These are phyloP conservation scores for Eurosta solidaginis DNA, from an alignment of 1,140 invertebrate species.

Conservation along the genomic window DNA sequence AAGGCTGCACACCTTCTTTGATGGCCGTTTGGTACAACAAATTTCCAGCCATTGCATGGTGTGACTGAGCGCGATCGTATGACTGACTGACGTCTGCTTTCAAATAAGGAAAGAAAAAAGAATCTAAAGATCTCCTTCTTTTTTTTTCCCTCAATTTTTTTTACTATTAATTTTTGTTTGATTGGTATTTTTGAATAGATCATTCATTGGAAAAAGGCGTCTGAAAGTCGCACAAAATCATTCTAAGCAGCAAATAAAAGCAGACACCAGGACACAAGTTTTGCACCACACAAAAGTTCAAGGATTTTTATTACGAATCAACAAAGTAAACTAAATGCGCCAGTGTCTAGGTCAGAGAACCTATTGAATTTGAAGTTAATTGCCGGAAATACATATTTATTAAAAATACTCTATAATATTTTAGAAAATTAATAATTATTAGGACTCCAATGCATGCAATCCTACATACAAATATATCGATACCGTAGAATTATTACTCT, in stretches of 20 bases:
- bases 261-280: neutral
- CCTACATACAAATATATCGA: too few relatives aligned
- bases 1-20: slow-evolving; percentile 5
- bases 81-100: neutral
- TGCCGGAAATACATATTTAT: slow-evolving; percentile 27
- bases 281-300: neutral
- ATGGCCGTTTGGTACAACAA: too few relatives aligned
- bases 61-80: neutral
- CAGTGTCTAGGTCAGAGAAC: neutral
- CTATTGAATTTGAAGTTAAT: neutral
- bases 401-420: slow-evolving; percentile 14
- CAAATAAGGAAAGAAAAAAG: neutral
- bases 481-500: neutral
- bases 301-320: neutral
- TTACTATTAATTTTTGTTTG: slow-evolving; percentile 11
- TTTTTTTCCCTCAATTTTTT: neutral
- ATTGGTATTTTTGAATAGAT: slow-evolving; percentile 53
- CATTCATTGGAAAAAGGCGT: slow-evolving; percentile 34
- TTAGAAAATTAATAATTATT: neutral
- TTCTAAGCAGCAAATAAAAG: neutral
- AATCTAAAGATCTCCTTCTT: neutral
- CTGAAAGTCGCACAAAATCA: neutral
- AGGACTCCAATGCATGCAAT: neutral
- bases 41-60: too few relatives aligned
- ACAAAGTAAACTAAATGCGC: neutral